phyloP scores from a whole-genome alignment of 2,888 invertebrate genomes.

The Pristionchus arcanus region DNA sequence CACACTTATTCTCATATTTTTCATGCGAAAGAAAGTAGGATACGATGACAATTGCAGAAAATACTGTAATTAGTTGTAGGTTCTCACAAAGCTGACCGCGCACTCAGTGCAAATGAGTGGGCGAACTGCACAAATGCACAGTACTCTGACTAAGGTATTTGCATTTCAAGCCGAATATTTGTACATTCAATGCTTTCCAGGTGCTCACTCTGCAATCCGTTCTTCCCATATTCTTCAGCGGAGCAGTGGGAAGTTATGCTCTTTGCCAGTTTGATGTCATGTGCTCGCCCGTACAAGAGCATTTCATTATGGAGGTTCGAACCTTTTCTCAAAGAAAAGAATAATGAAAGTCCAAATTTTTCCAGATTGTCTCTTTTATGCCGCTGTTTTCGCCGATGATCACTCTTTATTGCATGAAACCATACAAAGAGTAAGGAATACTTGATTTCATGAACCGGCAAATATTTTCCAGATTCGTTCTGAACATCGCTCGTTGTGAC shows the following conservation, averaged over 20 bases:
- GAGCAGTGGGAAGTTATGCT: not conserved
- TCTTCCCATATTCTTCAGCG: not conserved
- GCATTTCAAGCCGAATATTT: not conserved
- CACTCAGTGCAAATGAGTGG: constrained; percentile 41
- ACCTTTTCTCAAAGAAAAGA: not conserved
- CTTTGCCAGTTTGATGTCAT: not conserved
- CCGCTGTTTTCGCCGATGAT: not conserved
- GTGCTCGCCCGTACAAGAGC: not conserved
- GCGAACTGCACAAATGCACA: constrained; percentile 2
- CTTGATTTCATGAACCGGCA: not conserved
- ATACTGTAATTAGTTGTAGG: not conserved
- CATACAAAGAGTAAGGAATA: not conserved
- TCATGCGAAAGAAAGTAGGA: not conserved
- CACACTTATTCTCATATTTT: not conserved
- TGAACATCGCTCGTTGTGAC: too few relatives aligned
- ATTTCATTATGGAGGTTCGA: constrained; percentile 1
- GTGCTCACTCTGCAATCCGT: not conserved
- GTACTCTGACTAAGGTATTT: not conserved
- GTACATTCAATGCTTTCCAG: not conserved
- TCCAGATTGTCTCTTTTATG: constrained; percentile 4
- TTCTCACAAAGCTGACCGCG: not conserved
- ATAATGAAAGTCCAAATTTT: not conserved
- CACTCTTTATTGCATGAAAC: constrained; percentile 14
- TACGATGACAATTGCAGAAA: too few relatives aligned
- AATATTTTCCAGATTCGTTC: too few relatives aligned